phyloP scores from a whole-genome alignment of 1,140 invertebrate species.

The Lepidurus arcticus region DNA sequence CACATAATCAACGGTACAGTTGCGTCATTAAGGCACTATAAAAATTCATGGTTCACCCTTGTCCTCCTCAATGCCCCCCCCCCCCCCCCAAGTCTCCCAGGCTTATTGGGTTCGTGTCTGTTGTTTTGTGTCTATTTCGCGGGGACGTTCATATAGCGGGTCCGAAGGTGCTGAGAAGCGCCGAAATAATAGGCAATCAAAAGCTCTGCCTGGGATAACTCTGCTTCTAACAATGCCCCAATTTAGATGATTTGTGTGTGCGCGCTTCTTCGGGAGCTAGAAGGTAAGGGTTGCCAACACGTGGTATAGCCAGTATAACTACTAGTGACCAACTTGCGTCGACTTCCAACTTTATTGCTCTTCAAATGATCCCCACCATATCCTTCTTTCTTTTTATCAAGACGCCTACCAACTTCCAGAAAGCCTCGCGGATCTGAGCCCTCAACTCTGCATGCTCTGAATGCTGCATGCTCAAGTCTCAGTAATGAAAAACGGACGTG shows the following conservation, averaged over 20 bases:
- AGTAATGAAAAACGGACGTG: no score
- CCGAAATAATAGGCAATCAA: conserved; percentile 11
- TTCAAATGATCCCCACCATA: no score
- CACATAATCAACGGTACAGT: not conserved
- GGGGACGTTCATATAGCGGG: not conserved
- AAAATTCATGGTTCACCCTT: not conserved
- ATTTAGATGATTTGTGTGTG: not conserved
- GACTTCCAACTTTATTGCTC: no score
- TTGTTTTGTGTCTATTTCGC: no score
- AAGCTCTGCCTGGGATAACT: not conserved
- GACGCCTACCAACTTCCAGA: no score
- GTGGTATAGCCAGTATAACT: not conserved
- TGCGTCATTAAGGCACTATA: not conserved
- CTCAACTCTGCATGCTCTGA: no score
- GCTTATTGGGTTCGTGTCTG: no score
- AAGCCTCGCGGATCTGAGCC: no score
- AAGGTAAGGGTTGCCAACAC: not conserved
- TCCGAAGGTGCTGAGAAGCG: not conserved
- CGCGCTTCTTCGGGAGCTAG: not conserved
- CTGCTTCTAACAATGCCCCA: not conserved
- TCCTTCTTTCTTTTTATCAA: no score
- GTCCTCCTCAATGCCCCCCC: not conserved
- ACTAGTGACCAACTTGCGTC: not conserved
- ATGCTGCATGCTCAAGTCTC: no score
- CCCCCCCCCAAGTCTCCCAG: no score